phyloP scores from a whole-genome alignment of 2,797 vertebrate genomes.

The Sylvilagus floridanus region DNA sequence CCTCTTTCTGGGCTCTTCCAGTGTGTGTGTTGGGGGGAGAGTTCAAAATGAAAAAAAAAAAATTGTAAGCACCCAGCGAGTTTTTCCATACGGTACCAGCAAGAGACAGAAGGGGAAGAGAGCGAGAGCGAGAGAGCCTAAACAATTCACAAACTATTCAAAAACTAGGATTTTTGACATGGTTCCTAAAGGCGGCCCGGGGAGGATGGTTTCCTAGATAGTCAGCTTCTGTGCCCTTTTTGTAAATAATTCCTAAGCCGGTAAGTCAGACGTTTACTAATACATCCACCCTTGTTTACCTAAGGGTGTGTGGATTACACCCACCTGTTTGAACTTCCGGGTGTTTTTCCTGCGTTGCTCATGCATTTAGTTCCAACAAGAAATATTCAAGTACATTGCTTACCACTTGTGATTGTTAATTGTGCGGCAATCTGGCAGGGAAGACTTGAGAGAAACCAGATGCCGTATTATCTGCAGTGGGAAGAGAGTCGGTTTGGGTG shows the following conservation, averaged over 20 bases:
- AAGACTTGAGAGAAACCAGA: slow-evolving; percentile 36
- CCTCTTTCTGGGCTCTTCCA: neutral
- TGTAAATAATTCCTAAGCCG: slow-evolving; percentile 44
- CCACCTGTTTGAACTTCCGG: slow-evolving; percentile 20
- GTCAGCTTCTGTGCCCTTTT: neutral
- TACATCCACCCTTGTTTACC: slow-evolving; percentile 57
- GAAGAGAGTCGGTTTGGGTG: neutral
- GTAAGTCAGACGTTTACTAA: neutral
- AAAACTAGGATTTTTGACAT: neutral
- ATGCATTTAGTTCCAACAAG: slow-evolving; percentile 36
- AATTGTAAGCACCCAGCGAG: neutral
- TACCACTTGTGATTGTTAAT: neutral
- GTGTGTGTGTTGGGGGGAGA: neutral
- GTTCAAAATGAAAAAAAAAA: neutral
- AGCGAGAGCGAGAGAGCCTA: neutral
- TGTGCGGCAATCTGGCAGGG: neutral
- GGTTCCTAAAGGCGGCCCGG: neutral
- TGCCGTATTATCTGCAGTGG: neutral
- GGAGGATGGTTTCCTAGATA: slow-evolving; percentile 49
- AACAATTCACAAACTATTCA: neutral
- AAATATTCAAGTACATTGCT: neutral
- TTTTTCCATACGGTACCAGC: neutral
- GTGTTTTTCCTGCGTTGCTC: slow-evolving; percentile 54
- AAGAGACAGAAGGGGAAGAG: neutral
- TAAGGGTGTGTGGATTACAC: slow-evolving; percentile 27